Percentiles rank a stretch among this genome's conserved stretches.
Conservation (phyloP, 2,888 invertebrate species). For the Leuctra nigra region DNA sequence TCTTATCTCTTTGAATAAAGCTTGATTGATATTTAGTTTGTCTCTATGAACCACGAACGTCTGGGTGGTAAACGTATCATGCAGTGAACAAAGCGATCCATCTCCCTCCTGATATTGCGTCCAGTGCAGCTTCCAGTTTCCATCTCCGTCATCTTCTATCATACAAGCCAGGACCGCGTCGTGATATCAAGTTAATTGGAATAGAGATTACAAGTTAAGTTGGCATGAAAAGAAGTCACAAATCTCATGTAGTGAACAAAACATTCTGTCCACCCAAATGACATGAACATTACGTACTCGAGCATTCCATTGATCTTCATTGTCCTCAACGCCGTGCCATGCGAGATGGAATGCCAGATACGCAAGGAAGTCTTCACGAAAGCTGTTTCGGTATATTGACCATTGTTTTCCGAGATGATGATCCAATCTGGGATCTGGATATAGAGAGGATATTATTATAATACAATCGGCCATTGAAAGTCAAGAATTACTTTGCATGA, state of each 20-base stretch:
- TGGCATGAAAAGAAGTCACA: conserved; percentile 9
- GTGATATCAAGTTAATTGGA: conserved; percentile 16
- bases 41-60: too few species aligned
- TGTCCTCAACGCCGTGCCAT: background rate
- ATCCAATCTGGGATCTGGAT: conserved; percentile 2
- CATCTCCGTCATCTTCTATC: too few species aligned
- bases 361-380: conserved; percentile 11
- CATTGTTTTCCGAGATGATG: conserved; percentile 14
- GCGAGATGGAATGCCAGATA: conserved; percentile 15
- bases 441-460: background rate
- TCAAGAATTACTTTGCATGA: background rate
- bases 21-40: too few species aligned
- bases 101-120: too few species aligned
- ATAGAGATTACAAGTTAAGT: conserved; percentile 8
- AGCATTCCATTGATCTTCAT: too few species aligned
- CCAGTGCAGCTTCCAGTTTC: too few species aligned
- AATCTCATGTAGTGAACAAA: background rate
- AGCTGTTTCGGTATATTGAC: background rate
- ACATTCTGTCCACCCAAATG: conserved; percentile 8
- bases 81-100: too few species aligned
- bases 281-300: background rate
- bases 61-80: too few species aligned
- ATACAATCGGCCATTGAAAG: conserved; percentile 12
- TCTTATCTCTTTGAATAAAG: too few species aligned
- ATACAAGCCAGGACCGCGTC: background rate